A percentile compares a stretch with the other conserved stretches of the same genome.
phyloP scores from a whole-genome alignment of 2,888 invertebrate species.

The Diaperis boleti region DNA sequence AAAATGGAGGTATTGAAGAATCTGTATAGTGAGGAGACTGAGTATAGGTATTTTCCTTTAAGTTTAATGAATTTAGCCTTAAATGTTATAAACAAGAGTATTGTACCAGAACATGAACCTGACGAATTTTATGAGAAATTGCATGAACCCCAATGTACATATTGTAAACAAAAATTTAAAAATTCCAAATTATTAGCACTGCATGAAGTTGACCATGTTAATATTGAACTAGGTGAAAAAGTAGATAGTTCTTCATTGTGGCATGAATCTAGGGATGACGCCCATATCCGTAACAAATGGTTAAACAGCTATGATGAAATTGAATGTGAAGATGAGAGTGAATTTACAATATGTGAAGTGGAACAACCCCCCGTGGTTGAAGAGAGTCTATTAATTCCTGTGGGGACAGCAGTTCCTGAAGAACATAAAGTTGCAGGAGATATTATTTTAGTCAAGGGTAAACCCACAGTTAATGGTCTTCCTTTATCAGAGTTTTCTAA shows the following conservation, averaged over 20 bases:
- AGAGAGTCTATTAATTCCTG: constrained; percentile 53
- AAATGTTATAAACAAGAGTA: constrained; percentile 59
- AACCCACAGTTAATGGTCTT: constrained; percentile 60
- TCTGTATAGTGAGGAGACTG: constrained; percentile 50
- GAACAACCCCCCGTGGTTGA: constrained; percentile 17
- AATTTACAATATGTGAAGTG: constrained; percentile 38
- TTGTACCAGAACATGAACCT: constrained; percentile 56
- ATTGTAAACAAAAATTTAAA: constrained; percentile 58
- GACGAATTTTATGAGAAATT: constrained; percentile 46
- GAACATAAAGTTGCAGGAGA: constrained; percentile 47
- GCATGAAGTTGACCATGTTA: constrained; percentile 62
- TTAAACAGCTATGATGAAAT: constrained; percentile 48
- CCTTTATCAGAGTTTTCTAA: constrained; percentile 61
- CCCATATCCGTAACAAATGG: constrained; percentile 62
- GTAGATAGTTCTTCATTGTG: constrained; percentile 60
- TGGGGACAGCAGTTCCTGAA: constrained; percentile 37
- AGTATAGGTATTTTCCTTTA: constrained; percentile 58
- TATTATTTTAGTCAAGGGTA: constrained; percentile 49
- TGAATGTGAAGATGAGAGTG: constrained; percentile 44
- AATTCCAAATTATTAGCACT: constrained; percentile 58
- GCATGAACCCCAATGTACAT: constrained; percentile 57
- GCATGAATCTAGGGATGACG: constrained; percentile 54
- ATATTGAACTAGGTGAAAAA: constrained; percentile 59
- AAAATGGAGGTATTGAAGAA: constrained; percentile 41
- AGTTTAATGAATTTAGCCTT: constrained; percentile 57